phyloP scores from a whole-genome alignment of 2,113 vertebrate genomes.

The Polypterus senegalus region DNA sequence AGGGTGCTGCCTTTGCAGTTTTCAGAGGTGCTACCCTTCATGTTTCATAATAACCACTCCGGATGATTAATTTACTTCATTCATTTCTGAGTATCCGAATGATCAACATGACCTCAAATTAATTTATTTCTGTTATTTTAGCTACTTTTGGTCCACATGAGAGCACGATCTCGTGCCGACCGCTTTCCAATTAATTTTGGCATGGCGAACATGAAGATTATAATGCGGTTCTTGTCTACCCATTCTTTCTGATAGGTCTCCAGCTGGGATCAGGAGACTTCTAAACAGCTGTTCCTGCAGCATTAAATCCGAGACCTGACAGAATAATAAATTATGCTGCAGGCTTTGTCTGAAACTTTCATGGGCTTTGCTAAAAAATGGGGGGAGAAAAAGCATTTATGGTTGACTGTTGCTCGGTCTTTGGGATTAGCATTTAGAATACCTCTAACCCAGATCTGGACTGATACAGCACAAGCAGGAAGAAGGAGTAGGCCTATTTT shows the following conservation, averaged over 20 bases:
- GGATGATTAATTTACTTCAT: constrained; percentile 30
- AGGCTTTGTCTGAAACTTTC: constrained; percentile 9
- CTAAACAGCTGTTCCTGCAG: constrained; percentile 34
- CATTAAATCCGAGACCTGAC: constrained; percentile 27
- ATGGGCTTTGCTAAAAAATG: constrained; percentile 5
- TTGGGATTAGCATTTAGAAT: too few species aligned
- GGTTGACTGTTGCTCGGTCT: too few species aligned
- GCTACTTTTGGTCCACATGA: constrained; percentile 27
- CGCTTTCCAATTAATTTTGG: constrained; percentile 38
- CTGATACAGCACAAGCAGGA: too few species aligned
- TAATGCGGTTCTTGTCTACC: constrained; percentile 21
- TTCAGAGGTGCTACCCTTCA: neutral
- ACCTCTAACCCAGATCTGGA: too few species aligned
- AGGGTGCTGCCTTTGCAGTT: constrained; percentile 11
- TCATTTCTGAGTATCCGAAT: constrained; percentile 21
- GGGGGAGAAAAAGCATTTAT: too few species aligned
- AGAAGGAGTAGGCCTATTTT: too few species aligned
- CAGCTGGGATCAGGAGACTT: constrained; percentile 28
- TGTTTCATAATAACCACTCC: constrained; percentile 17
- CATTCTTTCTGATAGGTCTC: constrained; percentile 26
- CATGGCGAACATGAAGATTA: constrained; percentile 18
- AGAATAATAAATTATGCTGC: constrained; percentile 31
- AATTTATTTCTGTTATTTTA: constrained; percentile 25
- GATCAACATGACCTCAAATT: constrained; percentile 19
- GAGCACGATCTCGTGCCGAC: constrained; percentile 23